phyloP scores from a whole-genome alignment of 1,140 invertebrate species.

The Zaprionus nigranus region DNA sequence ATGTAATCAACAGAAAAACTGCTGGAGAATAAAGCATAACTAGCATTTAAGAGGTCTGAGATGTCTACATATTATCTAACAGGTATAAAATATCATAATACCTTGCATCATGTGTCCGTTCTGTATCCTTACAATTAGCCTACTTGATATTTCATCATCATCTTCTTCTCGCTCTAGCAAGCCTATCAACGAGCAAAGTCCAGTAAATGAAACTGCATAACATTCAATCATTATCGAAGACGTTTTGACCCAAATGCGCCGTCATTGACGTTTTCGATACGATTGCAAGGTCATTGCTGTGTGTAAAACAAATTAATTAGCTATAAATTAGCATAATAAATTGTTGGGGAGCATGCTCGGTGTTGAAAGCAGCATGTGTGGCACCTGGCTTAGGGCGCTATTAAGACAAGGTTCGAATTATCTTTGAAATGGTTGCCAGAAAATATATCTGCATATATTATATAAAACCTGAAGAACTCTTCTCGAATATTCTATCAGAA shows the following conservation, averaged over 20 bases:
- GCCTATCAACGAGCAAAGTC: neutral
- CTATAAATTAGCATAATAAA: constrained; percentile 66
- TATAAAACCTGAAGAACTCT: neutral
- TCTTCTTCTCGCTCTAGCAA: neutral
- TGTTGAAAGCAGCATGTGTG: constrained; percentile 12
- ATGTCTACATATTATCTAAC: neutral
- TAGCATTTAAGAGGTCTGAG: neutral
- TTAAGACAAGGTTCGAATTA: neutral
- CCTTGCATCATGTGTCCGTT: neutral
- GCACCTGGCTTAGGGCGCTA: neutral
- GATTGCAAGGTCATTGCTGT: constrained; percentile 36
- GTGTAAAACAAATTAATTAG: constrained; percentile 65
- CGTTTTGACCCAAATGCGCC: constrained; percentile 42
- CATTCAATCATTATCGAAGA: constrained; percentile 28
- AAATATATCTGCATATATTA: neutral
- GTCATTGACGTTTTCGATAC: constrained; percentile 39
- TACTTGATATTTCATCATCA: neutral
- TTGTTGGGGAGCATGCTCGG: constrained; percentile 17
- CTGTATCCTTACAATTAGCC: neutral
- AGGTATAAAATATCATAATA: neutral
- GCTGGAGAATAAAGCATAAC: neutral
- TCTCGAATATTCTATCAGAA: neutral
- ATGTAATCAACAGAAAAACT: neutral
- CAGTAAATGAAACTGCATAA: constrained; percentile 28
- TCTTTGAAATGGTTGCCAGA: neutral